These are phyloP conservation scores for Gallinago jamesoni DNA, from an alignment of 2,113 vertebrate genomes.

Conservation along the genomic window DNA sequence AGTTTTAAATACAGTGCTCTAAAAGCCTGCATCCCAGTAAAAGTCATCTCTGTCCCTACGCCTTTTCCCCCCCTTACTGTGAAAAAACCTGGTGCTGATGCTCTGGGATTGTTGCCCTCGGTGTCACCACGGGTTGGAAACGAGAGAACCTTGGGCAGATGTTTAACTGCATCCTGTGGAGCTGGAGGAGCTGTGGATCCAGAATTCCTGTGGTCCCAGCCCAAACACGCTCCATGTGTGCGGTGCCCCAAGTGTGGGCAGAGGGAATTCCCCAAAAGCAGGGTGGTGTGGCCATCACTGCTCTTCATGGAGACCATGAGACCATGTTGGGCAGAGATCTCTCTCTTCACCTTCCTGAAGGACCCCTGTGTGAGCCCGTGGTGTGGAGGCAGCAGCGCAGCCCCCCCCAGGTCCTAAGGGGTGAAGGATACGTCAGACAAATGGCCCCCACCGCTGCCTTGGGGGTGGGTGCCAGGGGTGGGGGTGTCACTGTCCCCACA, in stretches of 20 bases:
- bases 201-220: neutral
- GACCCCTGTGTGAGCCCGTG: fast-evolving
- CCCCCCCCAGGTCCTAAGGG: fast-evolving
- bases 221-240: fast-evolving
- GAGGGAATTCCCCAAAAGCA: fast-evolving
- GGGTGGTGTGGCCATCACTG: fast-evolving
- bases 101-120: fast-evolving
- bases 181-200: neutral
- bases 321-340: neutral
- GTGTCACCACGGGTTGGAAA: fast-evolving
- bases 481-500: neutral
- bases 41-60: neutral
- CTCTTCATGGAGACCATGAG: neutral
- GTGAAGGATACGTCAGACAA: fast-evolving
- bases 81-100: neutral
- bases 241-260: fast-evolving
- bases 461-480: neutral
- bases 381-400: neutral
- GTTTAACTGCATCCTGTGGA: neutral
- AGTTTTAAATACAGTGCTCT: neutral
- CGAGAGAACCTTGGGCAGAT: too few relatives aligned
- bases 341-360: neutral
- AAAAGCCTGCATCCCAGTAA: neutral
- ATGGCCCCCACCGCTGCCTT: neutral
- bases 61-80: neutral